Conservation (phyloP, 2,797 vertebrate genomes). For the Pteronotus mesoamericanus region DNA sequence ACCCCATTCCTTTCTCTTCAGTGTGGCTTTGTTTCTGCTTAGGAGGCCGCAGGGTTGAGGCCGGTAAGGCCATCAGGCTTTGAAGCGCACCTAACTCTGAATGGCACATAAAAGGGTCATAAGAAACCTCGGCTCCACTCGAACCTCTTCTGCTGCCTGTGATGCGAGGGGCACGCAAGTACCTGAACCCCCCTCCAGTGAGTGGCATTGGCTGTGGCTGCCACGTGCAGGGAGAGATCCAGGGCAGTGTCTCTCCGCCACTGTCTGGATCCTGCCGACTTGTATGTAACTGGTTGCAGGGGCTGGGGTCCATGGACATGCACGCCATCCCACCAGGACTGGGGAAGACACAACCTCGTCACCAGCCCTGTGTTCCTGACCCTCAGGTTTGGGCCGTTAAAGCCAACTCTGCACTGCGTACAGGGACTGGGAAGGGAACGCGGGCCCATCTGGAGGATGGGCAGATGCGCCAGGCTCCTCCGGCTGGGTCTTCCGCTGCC, state of each 20-base stretch:
- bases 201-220: not conserved
- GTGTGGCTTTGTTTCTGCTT: not conserved
- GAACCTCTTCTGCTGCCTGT: not conserved
- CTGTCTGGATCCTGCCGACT: accelerated
- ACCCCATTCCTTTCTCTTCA: not conserved
- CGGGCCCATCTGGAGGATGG: not conserved
- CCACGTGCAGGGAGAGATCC: not conserved
- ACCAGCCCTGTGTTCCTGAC: not conserved
- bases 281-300: not conserved
- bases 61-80: not conserved
- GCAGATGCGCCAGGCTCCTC: not conserved
- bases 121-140: not conserved
- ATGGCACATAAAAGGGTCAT: not conserved
- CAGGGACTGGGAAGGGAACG: not conserved
- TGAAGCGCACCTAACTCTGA: not conserved
- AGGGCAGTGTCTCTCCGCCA: accelerated
- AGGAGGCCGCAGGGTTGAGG: not conserved
- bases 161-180: not conserved
- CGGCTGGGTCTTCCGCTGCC: not conserved
- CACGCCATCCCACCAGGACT: not conserved
- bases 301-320: too few species aligned
- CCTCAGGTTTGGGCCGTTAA: not conserved
- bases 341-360: not conserved
- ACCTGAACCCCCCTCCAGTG: accelerated
- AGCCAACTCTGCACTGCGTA: not conserved